A percentile compares a stretch with the other conserved stretches of the same genome.
Conservation (phyloP, 2,888 invertebrate genomes). For the Saturnia japonica region DNA sequence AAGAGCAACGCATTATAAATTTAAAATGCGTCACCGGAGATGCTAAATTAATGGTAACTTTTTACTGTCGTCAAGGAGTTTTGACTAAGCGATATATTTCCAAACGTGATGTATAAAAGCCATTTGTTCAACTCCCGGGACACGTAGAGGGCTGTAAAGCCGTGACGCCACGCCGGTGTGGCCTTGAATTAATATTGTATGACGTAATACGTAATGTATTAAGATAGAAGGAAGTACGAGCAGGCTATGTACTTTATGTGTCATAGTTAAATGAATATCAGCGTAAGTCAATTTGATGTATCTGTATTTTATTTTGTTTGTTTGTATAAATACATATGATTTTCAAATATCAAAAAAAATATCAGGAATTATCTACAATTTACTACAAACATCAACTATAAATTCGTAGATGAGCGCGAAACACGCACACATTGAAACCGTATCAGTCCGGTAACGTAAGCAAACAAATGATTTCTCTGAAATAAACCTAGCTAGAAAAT, state of each 20-base stretch:
- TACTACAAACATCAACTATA: background rate
- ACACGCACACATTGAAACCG: no score
- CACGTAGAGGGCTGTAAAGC: constrained; percentile 25
- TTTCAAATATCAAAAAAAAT: no score
- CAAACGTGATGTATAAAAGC: background rate
- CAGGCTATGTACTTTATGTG: constrained; percentile 8
- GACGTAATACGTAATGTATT: constrained; percentile 20
- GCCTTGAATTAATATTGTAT: constrained; percentile 25
- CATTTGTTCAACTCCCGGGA: constrained; percentile 16
- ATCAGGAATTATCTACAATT: no score
- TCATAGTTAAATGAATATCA: background rate
- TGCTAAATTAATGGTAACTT: constrained; percentile 17
- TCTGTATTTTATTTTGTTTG: background rate
- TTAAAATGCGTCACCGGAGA: background rate
- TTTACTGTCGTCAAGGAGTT: constrained; percentile 23
- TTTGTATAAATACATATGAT: no score
- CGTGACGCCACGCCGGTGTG: background rate
- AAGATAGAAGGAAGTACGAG: constrained; percentile 14
- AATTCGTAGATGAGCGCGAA: background rate
- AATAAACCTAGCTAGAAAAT: no score
- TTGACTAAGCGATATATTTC: constrained; percentile 1
- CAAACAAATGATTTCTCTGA: no score
- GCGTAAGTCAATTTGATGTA: background rate
- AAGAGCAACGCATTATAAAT: background rate
- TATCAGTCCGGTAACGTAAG: background rate